A percentile compares a stretch with the other conserved stretches of the same genome.
Evolutionary conservation across 2,888 invertebrate genomes (phyloP).

Genomic region (Tenthredo mesomela): DNA sequence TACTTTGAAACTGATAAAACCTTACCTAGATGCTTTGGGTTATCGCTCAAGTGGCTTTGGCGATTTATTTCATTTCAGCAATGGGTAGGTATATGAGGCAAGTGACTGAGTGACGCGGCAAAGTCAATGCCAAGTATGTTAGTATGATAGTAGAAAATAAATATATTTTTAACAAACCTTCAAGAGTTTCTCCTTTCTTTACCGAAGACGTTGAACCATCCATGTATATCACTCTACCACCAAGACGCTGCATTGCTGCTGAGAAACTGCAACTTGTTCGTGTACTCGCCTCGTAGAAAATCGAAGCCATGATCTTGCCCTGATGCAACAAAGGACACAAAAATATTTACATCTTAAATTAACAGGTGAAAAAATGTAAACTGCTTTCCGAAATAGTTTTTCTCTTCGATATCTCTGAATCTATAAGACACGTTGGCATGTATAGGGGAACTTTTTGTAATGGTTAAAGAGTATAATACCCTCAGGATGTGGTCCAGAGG

Average conservation of each 20-base stretch:
- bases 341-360: conserved; percentile 22
- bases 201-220: conserved; percentile 95
- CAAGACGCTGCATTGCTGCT: conserved; percentile 97
- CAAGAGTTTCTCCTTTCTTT: conserved; percentile 97
- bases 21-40: background rate
- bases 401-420: background rate
- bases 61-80: background rate
- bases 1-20: background rate
- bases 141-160: background rate
- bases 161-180: conserved; percentile 79
- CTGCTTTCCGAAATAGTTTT: conserved; percentile 1
- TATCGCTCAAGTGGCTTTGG: background rate
- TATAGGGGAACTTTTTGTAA: background rate
- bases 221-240: conserved; percentile 95
- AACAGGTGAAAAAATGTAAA: background rate
- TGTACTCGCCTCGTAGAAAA: conserved; percentile 99
- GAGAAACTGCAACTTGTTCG: conserved; percentile 97
- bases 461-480: conserved; percentile 71
- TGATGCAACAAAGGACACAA: conserved; percentile 66
- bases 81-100: background rate
- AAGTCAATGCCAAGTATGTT: background rate
- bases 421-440: background rate
- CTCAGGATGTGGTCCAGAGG: conserved; percentile 91
- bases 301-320: conserved; percentile 96
- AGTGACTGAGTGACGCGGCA: background rate